These are phyloP conservation scores for Pogonomyrmex barbatus DNA, from an alignment of 1,140 invertebrate species.

Conservation along the genomic window DNA sequence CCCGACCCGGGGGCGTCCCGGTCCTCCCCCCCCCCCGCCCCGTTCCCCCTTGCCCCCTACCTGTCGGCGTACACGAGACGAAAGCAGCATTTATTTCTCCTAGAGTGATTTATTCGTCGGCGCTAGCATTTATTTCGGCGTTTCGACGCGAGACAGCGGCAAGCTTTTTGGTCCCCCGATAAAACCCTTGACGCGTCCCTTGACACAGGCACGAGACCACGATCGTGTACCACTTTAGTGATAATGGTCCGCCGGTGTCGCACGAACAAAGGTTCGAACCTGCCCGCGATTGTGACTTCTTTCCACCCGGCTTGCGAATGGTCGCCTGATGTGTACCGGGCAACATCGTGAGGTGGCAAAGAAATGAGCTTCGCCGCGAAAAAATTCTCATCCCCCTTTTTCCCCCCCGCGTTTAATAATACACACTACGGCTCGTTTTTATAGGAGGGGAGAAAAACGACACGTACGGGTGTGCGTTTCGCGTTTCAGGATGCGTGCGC, in stretches of 20 bases:
- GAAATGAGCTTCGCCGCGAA: background rate
- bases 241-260: conserved; percentile 42
- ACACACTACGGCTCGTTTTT: no score
- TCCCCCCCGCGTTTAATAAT: background rate
- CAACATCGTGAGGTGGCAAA: background rate
- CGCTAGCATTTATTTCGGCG: conserved; percentile 61
- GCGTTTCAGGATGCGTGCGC: background rate
- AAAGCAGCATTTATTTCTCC: conserved; percentile 65
- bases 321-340: background rate
- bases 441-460: background rate
- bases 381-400: background rate
- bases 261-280: background rate
- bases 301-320: background rate
- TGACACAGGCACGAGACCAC: conserved; percentile 34
- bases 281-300: conserved; percentile 7
- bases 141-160: conserved; percentile 45
- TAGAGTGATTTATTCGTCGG: conserved; percentile 63
- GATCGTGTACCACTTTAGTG: conserved; percentile 56
- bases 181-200: conserved; percentile 58
- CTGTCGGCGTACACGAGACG: conserved; percentile 52
- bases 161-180: conserved; percentile 60
- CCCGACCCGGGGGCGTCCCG: background rate
- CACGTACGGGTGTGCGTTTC: background rate
- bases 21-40: background rate
- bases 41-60: background rate